Percentiles rank a stretch among this genome's conserved stretches.
Conservation (phyloP, 2,888 invertebrate species). For the Melanchra persicariae region DNA sequence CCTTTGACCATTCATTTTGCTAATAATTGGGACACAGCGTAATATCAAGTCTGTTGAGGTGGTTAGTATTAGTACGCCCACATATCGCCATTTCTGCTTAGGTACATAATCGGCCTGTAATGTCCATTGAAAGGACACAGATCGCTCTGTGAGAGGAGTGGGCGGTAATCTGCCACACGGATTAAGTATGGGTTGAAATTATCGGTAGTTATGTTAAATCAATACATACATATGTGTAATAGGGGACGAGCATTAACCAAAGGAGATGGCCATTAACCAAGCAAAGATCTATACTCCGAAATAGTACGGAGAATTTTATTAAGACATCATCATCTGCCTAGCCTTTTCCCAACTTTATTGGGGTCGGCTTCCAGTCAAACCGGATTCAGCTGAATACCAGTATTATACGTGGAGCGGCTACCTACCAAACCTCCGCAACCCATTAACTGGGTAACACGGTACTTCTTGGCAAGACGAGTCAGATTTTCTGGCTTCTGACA, state of each 20-base stretch:
- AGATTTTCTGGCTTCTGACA: no score
- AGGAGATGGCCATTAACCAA: no score
- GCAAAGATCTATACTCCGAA: background rate
- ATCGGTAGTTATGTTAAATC: background rate
- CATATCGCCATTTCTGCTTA: background rate
- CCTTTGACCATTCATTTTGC: background rate
- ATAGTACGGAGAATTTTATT: background rate
- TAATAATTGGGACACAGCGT: background rate
- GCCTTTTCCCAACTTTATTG: no score
- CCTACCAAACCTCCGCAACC: no score
- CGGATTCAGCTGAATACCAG: no score
- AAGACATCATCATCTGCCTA: no score
- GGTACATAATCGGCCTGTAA: background rate
- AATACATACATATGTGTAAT: no score
- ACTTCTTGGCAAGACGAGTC: no score
- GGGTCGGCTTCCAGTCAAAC: no score
- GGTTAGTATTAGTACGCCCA: background rate
- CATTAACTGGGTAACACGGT: no score
- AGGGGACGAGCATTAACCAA: background rate
- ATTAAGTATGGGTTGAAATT: no score
- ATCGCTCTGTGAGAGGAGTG: background rate
- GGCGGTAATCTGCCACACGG: background rate
- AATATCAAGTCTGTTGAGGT: background rate
- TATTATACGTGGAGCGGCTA: no score
- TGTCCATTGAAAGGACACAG: background rate